These are phyloP conservation scores for Lagopus muta DNA, from an alignment of 2,113 vertebrate species.

Conservation along the genomic window DNA sequence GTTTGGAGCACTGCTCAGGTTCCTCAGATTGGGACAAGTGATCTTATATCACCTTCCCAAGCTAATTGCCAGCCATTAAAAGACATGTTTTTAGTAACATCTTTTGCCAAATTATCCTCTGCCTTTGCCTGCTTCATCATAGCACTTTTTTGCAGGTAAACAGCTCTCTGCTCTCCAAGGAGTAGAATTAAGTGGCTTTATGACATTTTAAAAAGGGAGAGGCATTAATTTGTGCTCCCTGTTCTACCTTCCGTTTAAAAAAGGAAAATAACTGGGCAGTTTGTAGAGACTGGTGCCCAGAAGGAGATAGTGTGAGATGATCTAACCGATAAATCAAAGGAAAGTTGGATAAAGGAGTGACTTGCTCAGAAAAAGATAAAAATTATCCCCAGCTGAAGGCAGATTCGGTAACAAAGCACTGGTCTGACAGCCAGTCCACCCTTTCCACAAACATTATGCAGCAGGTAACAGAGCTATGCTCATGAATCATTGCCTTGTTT, in stretches of 20 bases:
- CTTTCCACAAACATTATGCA: not conserved
- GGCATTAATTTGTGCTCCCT: not conserved
- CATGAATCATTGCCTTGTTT: not conserved
- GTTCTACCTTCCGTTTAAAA: conserved; percentile 7
- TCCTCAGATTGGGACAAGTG: not conserved
- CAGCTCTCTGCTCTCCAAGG: not conserved
- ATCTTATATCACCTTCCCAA: not conserved
- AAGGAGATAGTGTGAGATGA: not conserved
- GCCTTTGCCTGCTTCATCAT: not conserved
- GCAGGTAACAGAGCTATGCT: not conserved
- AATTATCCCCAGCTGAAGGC: not conserved
- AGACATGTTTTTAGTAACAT: not conserved
- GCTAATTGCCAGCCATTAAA: not conserved
- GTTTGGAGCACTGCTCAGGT: not conserved
- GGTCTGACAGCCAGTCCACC: not conserved
- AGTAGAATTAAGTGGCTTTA: conserved; percentile 5
- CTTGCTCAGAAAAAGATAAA: not conserved
- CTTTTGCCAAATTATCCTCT: not conserved
- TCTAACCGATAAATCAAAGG: not conserved
- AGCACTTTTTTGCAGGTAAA: not conserved
- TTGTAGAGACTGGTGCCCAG: not conserved
- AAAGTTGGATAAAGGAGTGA: not conserved
- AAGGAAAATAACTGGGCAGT: not conserved
- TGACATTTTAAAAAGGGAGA: not conserved
- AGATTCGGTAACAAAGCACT: not conserved